Conservation (phyloP, 23 tunicate species). For the Phallusia fumigata region DNA sequence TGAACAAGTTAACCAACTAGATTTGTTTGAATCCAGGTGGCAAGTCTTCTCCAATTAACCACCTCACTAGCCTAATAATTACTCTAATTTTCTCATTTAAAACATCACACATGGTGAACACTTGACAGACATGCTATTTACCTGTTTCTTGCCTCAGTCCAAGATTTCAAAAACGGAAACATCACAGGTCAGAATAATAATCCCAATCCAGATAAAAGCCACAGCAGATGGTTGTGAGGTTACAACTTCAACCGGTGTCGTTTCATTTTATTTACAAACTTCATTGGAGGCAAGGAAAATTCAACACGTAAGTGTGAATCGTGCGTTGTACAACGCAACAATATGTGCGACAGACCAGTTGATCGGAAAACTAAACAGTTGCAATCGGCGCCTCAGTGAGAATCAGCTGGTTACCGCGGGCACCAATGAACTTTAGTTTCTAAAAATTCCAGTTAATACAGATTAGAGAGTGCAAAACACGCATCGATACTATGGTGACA, state of each 20-base stretch:
- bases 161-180: constrained; percentile 52
- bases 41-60: neutral
- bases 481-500: too few relatives aligned
- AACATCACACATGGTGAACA: neutral
- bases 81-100: neutral
- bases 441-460: neutral
- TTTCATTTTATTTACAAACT: neutral
- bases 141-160: constrained; percentile 47
- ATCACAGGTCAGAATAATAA: neutral
- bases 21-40: too few relatives aligned
- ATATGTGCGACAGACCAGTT: too few relatives aligned
- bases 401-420: neutral
- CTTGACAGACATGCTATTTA: neutral
- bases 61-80: neutral
- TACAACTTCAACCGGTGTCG: neutral
- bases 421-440: neutral
- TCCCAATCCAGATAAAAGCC: neutral
- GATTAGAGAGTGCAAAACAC: too few relatives aligned
- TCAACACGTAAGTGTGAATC: neutral
- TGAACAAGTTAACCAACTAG: too few relatives aligned
- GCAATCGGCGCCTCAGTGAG: neutral
- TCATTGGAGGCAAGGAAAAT: neutral
- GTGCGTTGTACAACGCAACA: too few relatives aligned
- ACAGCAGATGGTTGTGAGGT: neutral
- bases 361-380: too few relatives aligned